Evolutionary conservation across 2,888 invertebrate genomes (phyloP), one percentile per base, ranked within the genome.

Genomic region (Ophioninae sp.): DNA sequence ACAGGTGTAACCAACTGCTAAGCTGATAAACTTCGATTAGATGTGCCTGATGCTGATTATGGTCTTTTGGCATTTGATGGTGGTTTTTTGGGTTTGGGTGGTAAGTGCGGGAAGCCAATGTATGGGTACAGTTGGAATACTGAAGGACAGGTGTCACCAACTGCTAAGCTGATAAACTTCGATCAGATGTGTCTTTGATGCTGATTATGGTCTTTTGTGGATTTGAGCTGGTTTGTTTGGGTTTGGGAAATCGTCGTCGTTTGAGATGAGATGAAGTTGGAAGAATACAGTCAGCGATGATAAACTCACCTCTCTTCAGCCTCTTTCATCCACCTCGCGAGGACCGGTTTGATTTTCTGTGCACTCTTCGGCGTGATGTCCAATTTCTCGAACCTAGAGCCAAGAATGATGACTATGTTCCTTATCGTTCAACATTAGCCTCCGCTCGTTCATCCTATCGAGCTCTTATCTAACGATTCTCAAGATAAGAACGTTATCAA

Each of bases 301-400:
- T 77, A 84, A 85, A 93, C 94, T 93, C 93, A 98, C 96, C 98
- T 97, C 95, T 98, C 98, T 95, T 99, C 99, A 77, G 99, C 99
- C 94, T 99, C 99, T 94, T 97, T 97, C 98, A 99, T 99, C 99
- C 99, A 99, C 94, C 97, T 96, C 94, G 99, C 99, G 93, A 99
- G 95, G 90, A 99, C 99, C 89, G 99, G 99, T 94, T 99, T 99
- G 93, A 99, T 99, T 95, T 99, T 99, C 95, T 98, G 98, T 91
- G 99, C 99, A 95, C 99, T 99, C 95, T 99, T 99, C 93, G 99
- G 99, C 92, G 99, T 99, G 92, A 99, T 99, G 95, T 99, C 99
- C 94, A 99, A 95, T 95, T 99, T 99, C 95, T 99, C 99, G 95
- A 99, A 99, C 97, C 98, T 98, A 94, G 93, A 94, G 94, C 93